Conservation (phyloP, 1,140 invertebrate species). For the Pararge aegeria region DNA sequence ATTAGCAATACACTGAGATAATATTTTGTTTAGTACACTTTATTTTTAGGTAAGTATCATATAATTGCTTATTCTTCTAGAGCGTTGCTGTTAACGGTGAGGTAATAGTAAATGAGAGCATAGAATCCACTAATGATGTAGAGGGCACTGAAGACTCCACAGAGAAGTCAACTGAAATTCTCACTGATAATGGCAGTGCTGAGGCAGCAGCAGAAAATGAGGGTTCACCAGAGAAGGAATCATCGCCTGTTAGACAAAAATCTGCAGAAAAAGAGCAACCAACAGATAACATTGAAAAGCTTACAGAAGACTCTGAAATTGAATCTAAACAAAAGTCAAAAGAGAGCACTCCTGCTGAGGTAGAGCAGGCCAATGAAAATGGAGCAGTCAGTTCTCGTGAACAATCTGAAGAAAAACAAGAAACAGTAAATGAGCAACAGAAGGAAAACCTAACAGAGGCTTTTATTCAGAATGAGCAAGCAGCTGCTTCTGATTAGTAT, state of each 20-base stretch:
- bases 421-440: slow-evolving; percentile 44
- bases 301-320: slow-evolving; percentile 40
- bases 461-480: slow-evolving; percentile 69
- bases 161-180: slow-evolving; percentile 29
- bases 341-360: slow-evolving; percentile 49
- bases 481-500: slow-evolving; percentile 60
- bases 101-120: slow-evolving; percentile 33
- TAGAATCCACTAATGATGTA: slow-evolving; percentile 25
- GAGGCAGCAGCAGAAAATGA: slow-evolving; percentile 45
- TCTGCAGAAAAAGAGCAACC: slow-evolving; percentile 47
- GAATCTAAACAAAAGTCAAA: slow-evolving; percentile 41
- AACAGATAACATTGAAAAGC: slow-evolving; percentile 30
- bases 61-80: not conserved
- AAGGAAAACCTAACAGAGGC: slow-evolving; percentile 63
- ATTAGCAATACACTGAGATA: too few relatives aligned
- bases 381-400: slow-evolving; percentile 64
- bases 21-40: too few relatives aligned
- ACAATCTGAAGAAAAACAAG: slow-evolving; percentile 58
- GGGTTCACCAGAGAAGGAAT: slow-evolving; percentile 17
- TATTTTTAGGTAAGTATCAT: too few relatives aligned
- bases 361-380: slow-evolving; percentile 55
- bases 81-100: slow-evolving; percentile 50
- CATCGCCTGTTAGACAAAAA: slow-evolving; percentile 44
- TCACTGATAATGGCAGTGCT: slow-evolving; percentile 14
- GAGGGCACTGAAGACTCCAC: slow-evolving; percentile 25